Percentiles rank a stretch among this genome's conserved stretches.
These are phyloP conservation scores for Orycteropus afer DNA, from an alignment of 2,113 vertebrate species.

Conservation along the genomic window DNA sequence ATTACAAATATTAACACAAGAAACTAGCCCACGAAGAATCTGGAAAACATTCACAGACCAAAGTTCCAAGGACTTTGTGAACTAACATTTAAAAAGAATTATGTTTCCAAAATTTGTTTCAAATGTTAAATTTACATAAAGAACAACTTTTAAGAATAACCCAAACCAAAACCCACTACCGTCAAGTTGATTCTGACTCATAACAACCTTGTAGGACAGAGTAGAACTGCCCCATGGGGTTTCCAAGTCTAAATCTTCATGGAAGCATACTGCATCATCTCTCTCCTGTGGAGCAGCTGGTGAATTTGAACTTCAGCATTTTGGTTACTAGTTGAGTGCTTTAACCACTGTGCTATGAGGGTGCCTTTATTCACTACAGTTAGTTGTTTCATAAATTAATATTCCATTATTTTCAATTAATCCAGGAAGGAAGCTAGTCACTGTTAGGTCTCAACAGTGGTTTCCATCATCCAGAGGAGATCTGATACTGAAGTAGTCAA, in stretches of 20 bases:
- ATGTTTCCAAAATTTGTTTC: conserved; percentile 50
- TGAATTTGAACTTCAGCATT: too few relatives aligned
- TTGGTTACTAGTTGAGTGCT: too few relatives aligned
- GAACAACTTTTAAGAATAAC: conserved; percentile 54
- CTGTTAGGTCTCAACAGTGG: background rate
- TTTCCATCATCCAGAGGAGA: background rate
- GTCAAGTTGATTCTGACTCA: too few relatives aligned
- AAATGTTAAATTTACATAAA: conserved; percentile 64
- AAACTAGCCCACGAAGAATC: conserved; percentile 11
- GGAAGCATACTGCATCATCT: too few relatives aligned
- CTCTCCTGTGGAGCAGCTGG: too few relatives aligned
- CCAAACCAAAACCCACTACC: too few relatives aligned
- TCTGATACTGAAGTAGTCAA: background rate
- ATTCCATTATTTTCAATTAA: conserved; percentile 18
- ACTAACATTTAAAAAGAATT: background rate
- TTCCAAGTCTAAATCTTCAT: too few relatives aligned
- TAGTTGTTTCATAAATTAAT: conserved; percentile 47
- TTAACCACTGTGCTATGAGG: too few relatives aligned
- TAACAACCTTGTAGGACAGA: too few relatives aligned
- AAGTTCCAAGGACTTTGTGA: conserved; percentile 39
- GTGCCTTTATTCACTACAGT: conserved; percentile 2
- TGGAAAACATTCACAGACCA: conserved; percentile 30
- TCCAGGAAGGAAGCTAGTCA: background rate
- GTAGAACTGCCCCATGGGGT: too few relatives aligned
- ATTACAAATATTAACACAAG: conserved; percentile 53